Evolutionary conservation across 2,888 invertebrate genomes (phyloP).

Genomic region (Nysson spinosus): DNA sequence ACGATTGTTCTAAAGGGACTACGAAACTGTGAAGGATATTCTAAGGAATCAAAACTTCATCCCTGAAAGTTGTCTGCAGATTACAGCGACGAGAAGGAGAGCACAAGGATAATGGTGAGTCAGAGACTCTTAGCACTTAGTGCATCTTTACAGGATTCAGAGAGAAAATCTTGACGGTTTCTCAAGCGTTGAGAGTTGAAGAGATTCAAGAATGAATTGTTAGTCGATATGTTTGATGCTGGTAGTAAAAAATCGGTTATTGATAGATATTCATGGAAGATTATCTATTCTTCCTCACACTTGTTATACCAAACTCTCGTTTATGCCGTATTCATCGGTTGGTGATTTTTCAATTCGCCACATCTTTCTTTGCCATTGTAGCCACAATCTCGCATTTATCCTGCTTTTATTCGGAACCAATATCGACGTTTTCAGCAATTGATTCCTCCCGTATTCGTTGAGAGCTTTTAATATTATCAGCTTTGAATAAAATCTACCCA

Average conservation of each 20-base stretch:
- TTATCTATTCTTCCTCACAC: conserved; percentile 6
- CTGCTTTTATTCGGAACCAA: conserved; percentile 27
- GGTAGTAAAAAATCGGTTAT: conserved; percentile 4
- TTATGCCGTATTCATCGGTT: conserved; percentile 21
- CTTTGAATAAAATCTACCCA: conserved; percentile 38
- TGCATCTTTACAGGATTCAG: neutral
- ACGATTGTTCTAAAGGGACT: conserved; percentile 36
- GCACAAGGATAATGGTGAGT: conserved; percentile 45
- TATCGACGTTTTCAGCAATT: conserved; percentile 50
- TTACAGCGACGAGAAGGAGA: conserved; percentile 15
- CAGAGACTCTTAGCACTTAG: neutral
- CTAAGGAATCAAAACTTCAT: conserved; percentile 26
- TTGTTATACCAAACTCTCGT: neutral
- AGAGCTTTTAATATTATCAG: conserved; percentile 34
- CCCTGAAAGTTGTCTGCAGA: conserved; percentile 17
- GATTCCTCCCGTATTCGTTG: conserved; percentile 20
- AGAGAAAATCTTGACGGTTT: conserved; percentile 10
- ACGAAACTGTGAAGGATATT: conserved; percentile 25
- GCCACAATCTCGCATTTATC: conserved; percentile 30
- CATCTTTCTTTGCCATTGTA: conserved; percentile 42
- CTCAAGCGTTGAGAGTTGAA: too few species aligned
- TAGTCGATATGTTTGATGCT: neutral
- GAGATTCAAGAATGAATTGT: neutral
- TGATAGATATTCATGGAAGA: neutral
- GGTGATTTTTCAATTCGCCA: conserved; percentile 55